These are phyloP conservation scores for Heterocephalus glaber DNA, from an alignment of 2,113 vertebrate species.

Conservation along the genomic window DNA sequence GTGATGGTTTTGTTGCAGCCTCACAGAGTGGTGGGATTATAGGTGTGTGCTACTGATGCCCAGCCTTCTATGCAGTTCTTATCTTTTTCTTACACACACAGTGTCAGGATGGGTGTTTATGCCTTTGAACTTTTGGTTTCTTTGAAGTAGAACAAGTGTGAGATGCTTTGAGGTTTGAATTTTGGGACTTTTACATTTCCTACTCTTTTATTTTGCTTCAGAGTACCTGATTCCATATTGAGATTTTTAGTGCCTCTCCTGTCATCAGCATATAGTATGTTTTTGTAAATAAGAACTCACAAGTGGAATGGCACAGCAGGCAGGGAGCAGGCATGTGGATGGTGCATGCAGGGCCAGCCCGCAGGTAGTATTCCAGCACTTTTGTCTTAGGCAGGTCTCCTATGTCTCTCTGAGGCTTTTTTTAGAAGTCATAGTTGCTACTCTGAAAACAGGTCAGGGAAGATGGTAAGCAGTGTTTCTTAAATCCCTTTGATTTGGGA, in stretches of 20 bases:
- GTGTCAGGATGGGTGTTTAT: not conserved
- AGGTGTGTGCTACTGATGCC: not conserved
- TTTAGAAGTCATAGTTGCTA: not conserved
- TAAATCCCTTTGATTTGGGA: not conserved
- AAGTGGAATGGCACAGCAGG: not conserved
- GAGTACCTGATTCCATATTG: not conserved
- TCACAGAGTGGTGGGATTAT: too few relatives aligned
- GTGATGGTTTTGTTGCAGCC: too few relatives aligned
- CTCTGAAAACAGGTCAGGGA: not conserved
- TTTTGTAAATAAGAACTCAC: not conserved
- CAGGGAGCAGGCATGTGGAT: not conserved
- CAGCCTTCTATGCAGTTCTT: not conserved
- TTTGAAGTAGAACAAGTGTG: not conserved
- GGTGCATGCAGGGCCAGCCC: rapidly evolving
- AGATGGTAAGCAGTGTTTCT: not conserved
- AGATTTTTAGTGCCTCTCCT: not conserved
- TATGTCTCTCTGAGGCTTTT: not conserved
- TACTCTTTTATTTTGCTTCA: not conserved
- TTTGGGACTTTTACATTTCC: not conserved
- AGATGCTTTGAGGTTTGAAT: not conserved
- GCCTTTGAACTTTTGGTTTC: not conserved
- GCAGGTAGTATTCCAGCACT: not conserved
- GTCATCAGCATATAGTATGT: not conserved
- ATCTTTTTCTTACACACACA: rapidly evolving
- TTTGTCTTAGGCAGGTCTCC: not conserved